Conservation (phyloP, 2,888 invertebrate species). For the Pachliopta kotzebuea region DNA sequence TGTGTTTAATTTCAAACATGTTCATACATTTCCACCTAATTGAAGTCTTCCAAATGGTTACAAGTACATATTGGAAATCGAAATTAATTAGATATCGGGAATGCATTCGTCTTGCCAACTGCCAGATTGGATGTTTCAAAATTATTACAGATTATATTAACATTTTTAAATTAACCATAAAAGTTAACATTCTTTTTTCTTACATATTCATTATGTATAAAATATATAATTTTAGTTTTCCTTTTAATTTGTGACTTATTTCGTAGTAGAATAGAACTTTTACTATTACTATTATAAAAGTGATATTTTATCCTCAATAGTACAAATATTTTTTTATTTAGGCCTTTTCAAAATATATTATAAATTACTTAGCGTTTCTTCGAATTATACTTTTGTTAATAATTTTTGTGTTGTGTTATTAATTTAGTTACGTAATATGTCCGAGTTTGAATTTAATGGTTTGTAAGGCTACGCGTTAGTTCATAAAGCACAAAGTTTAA, state of each 20-base stretch:
- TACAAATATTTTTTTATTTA: constrained; percentile 65
- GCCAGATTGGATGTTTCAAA: neutral
- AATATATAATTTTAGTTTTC: constrained; percentile 3
- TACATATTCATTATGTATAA: neutral
- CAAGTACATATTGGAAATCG: neutral
- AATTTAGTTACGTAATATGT: constrained; percentile 25
- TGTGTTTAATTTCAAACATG: constrained; percentile 12
- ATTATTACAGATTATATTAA: neutral
- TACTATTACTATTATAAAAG: constrained; percentile 44
- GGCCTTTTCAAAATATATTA: constrained; percentile 53
- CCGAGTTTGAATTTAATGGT: constrained; percentile 21
- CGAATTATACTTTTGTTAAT: constrained; percentile 40
- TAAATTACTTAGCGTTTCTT: constrained; percentile 50
- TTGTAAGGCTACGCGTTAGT: constrained; percentile 25
- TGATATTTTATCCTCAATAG: constrained; percentile 57
- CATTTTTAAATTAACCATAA: neutral
- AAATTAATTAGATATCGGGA: constrained; percentile 6
- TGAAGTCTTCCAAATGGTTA: constrained; percentile 52
- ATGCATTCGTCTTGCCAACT: neutral
- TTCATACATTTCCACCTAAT: constrained; percentile 39
- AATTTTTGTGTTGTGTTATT: constrained; percentile 31
- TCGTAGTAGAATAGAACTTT: constrained; percentile 25
- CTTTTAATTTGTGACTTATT: constrained; percentile 4
- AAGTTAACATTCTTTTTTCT: constrained; percentile 1
- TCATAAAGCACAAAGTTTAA: constrained; percentile 47